Base-by-base conservation (phyloP, 2,797 vertebrate species). In the Echeneis naucrates region DNA sequence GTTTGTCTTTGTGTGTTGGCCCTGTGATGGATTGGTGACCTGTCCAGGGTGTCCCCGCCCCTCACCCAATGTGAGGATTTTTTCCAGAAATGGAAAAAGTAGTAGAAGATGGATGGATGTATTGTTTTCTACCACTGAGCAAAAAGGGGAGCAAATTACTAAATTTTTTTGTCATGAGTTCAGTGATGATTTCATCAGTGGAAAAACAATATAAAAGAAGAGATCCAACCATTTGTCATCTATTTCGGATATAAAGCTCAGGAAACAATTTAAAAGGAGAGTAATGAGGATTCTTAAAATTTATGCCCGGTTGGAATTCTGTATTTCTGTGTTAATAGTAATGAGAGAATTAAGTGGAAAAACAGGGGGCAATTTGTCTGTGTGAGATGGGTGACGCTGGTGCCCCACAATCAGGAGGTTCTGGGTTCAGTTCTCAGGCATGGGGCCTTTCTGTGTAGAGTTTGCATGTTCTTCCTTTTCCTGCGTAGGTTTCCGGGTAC, bases 241-340 rank as follows among this genome's bases (percentile, higher is more conserved):
- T 42, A 7, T 44, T 32, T 47, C 26, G 23, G 27, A 23, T 48
- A 14, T 58, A n/a, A n/a, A n/a, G n/a, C n/a, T n/a, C n/a, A n/a
- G n/a, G n/a, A n/a, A n/a, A n/a, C n/a, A n/a, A n/a, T n/a, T 48
- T 58, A 30, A n/a, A 75, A 8, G 4, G 17, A 66, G 3, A 27
- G 13, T 6, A 19, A 8, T 44, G 6, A 54, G 26, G 42, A 13
- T 21, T 14, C 5, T 24, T 7, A 61, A 42, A 53, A 33, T 63
- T n/a, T n/a, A n/a, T n/a, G n/a, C 56, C 54, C 30, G 60, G n/a
- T 59, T 27, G 26, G 59, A 26, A 50, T 47, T 55, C 10, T 37
- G 56, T 26, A 35, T 66, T 11, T 42, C 9, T n/a, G 24, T 50
- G 23, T 47, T 37, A 4, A 13, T 4, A 26, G 10, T 21, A 21